phyloP scores from a whole-genome alignment of 2,797 vertebrate species.

The Chaenodraco wilsoni region DNA sequence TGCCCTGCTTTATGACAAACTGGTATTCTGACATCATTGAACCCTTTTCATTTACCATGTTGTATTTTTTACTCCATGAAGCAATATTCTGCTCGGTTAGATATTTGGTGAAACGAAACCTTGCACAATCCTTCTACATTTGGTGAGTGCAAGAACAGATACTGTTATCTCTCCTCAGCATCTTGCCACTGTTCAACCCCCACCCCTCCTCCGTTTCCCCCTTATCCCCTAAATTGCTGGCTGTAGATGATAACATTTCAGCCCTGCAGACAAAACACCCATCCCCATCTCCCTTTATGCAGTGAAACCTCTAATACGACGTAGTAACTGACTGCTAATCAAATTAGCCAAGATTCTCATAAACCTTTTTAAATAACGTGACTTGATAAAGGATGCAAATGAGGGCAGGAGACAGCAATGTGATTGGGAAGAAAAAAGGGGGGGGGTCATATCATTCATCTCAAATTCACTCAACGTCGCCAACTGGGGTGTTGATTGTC shows the following conservation, averaged over 20 bases:
- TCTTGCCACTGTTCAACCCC: conserved; percentile 44
- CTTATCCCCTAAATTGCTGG: conserved; percentile 75
- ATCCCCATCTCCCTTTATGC: conserved; percentile 34
- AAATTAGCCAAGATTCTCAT: conserved; percentile 88
- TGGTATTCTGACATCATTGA: conserved; percentile 31
- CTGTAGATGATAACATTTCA: conserved; percentile 81
- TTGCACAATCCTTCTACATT: conserved; percentile 26
- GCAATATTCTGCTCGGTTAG: not conserved
- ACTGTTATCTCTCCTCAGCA: conserved; percentile 50
- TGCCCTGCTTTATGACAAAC: conserved; percentile 47
- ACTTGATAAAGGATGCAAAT: conserved; percentile 86
- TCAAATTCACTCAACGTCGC: conserved; percentile 85
- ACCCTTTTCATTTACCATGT: conserved; percentile 21
- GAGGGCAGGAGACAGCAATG: conserved; percentile 35
- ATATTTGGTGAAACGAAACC: not conserved
- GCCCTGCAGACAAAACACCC: conserved; percentile 58
- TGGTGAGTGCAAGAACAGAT: conserved; percentile 27
- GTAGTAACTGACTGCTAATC: conserved; percentile 77
- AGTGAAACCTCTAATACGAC: conserved; percentile 78
- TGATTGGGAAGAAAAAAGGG: conserved; percentile 40
- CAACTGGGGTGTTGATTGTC: conserved; percentile 88
- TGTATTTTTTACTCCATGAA: conserved; percentile 30
- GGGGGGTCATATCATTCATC: conserved; percentile 59
- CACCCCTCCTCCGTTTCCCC: conserved; percentile 58
- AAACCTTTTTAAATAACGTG: conserved; percentile 90